Evolutionary conservation across 2,888 invertebrate genomes (phyloP).

Genomic region (Drosophila koepferae): DNA sequence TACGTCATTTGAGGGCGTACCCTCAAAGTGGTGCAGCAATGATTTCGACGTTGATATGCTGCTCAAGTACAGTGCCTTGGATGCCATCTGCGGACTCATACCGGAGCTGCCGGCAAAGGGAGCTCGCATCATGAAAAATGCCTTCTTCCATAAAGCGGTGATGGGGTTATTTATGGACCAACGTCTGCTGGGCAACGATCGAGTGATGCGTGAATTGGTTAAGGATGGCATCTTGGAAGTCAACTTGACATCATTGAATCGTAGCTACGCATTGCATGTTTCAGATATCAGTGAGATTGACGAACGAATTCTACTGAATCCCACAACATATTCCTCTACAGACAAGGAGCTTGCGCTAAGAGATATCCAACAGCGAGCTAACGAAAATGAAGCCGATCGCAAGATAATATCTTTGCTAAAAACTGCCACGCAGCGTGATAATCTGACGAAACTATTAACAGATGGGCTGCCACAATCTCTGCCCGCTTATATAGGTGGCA

Average conservation of each 20-base stretch:
- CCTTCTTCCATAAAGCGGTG: slow-evolving; percentile 52
- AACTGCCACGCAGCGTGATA: slow-evolving; percentile 22
- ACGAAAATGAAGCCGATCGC: not conserved
- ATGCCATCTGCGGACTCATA: slow-evolving; percentile 42
- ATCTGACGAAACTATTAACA: slow-evolving; percentile 19
- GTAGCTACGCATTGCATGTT: slow-evolving; percentile 50
- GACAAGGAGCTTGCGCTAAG: not conserved
- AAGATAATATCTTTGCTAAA: slow-evolving; percentile 1
- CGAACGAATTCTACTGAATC: slow-evolving; percentile 54
- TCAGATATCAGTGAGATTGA: slow-evolving; percentile 64
- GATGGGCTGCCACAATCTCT: slow-evolving; percentile 37
- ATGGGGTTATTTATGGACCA: slow-evolving; percentile 58
- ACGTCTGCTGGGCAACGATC: slow-evolving; percentile 56
- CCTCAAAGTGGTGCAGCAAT: slow-evolving; percentile 41
- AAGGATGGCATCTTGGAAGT: slow-evolving; percentile 63
- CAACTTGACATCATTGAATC: slow-evolving; percentile 50
- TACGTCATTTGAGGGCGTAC: slow-evolving; percentile 46
- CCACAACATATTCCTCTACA: not conserved
- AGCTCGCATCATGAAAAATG: slow-evolving; percentile 37
- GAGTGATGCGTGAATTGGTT: slow-evolving; percentile 51
- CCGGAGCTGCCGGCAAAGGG: slow-evolving; percentile 46
- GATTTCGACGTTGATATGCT: slow-evolving; percentile 40
- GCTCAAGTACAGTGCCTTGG: slow-evolving; percentile 43
- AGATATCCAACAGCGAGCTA: not conserved
- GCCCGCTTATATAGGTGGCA: slow-evolving; percentile 25